Evolutionary conservation across 2,113 vertebrate species (phyloP).

Genomic region (Gallinago paraguaiae): DNA sequence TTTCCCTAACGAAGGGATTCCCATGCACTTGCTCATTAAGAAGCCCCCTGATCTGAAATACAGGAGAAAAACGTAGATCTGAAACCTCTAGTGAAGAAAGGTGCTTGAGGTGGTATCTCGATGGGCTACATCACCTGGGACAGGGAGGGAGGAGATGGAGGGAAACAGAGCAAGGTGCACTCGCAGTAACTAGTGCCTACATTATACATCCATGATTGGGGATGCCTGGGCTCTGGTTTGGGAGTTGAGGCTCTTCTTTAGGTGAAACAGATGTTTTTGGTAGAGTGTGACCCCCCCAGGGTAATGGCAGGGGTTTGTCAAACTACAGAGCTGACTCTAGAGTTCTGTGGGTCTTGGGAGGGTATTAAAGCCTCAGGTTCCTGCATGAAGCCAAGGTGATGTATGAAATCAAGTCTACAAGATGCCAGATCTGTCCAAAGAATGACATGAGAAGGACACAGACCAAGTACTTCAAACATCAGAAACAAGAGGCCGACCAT

Average conservation of each 20-base stretch:
- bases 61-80: neutral
- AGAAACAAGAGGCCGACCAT: neutral
- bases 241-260: neutral
- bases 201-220: neutral
- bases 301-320: neutral
- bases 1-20: neutral
- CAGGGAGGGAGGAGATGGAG: neutral
- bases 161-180: neutral
- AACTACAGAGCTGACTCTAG: neutral
- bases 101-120: neutral
- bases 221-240: neutral
- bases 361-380: neutral
- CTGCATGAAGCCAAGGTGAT: neutral
- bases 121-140: neutral
- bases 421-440: neutral
- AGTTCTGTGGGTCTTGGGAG: neutral
- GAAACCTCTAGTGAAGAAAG: neutral
- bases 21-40: neutral
- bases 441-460: neutral
- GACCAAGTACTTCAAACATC: neutral
- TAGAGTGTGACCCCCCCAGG: neutral
- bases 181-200: neutral
- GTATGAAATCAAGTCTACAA: neutral
- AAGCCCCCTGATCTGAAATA: neutral
- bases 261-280: neutral